These are phyloP conservation scores for Pteruthius melanotis DNA, from an alignment of 2,113 vertebrate genomes.

Conservation along the genomic window DNA sequence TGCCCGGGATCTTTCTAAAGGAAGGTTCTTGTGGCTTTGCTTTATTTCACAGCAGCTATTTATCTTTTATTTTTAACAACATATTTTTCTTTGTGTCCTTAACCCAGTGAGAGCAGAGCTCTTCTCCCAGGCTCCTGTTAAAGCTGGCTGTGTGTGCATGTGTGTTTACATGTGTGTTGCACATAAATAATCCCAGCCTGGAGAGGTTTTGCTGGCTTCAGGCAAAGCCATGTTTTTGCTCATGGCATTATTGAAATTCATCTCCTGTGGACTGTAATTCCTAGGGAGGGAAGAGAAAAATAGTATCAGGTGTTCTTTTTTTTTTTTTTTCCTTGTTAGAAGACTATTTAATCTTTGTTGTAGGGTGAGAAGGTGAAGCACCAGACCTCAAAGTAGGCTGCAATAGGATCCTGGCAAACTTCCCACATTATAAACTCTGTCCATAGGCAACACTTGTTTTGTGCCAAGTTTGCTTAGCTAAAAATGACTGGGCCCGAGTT, in stretches of 20 bases:
- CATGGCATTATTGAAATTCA: constrained; percentile 19
- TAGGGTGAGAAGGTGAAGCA: constrained; percentile 61
- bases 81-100: background rate
- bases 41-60: background rate
- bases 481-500: constrained; percentile 32
- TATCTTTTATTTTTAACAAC: background rate
- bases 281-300: background rate
- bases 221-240: background rate
- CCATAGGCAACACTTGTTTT: constrained; percentile 6
- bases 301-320: constrained; percentile 16
- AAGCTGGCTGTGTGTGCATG: background rate
- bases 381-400: constrained; percentile 37
- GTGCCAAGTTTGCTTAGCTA: constrained; percentile 58
- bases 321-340: background rate
- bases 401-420: constrained; percentile 56
- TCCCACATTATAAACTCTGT: constrained; percentile 20
- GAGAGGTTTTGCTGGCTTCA: background rate
- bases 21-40: background rate
- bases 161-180: background rate
- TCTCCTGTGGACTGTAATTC: background rate
- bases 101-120: background rate
- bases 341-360: constrained; percentile 44
- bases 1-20: background rate
- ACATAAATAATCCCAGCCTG: background rate
- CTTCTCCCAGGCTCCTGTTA: background rate